A percentile compares a stretch with the other conserved stretches of the same genome.
These are phyloP conservation scores for Chirona hameri DNA, from an alignment of 2,888 invertebrate genomes.

Conservation along the genomic window DNA sequence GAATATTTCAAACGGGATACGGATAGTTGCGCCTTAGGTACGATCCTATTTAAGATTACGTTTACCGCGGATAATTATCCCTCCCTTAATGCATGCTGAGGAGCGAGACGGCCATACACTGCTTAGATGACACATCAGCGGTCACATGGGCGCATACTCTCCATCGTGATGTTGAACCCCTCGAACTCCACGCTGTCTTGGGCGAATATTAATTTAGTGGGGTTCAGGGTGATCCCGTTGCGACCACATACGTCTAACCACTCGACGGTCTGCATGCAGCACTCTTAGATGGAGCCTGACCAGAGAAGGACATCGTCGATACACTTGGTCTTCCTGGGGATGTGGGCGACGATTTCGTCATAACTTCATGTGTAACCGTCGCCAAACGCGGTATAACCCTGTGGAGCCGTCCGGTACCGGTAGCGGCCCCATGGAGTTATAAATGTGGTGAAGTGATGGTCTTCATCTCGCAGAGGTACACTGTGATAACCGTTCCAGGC, in stretches of 20 bases:
- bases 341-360: too few species aligned
- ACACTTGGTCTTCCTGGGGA: too few species aligned
- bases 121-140: too few species aligned
- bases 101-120: too few species aligned
- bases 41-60: too few species aligned
- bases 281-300: not conserved
- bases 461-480: conserved; percentile 9
- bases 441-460: conserved; percentile 34
- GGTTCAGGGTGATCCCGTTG: conserved; percentile 27
- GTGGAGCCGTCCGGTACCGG: conserved; percentile 30
- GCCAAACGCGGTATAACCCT: conserved; percentile 32
- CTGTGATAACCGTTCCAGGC: conserved; percentile 34
- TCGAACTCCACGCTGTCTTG: conserved; percentile 11
- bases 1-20: too few species aligned
- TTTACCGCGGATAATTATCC: too few species aligned
- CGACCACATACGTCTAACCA: too few species aligned
- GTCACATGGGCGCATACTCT: not conserved
- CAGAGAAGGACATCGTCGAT: too few species aligned
- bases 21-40: too few species aligned
- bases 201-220: conserved; percentile 23
- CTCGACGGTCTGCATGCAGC: not conserved
- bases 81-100: too few species aligned
- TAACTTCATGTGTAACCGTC: too few species aligned
- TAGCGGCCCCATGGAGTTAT: conserved; percentile 34
- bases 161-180: conserved; percentile 11